Base-by-base conservation (phyloP, 2,888 invertebrate genomes). In the Lasiommata megera region DNA sequence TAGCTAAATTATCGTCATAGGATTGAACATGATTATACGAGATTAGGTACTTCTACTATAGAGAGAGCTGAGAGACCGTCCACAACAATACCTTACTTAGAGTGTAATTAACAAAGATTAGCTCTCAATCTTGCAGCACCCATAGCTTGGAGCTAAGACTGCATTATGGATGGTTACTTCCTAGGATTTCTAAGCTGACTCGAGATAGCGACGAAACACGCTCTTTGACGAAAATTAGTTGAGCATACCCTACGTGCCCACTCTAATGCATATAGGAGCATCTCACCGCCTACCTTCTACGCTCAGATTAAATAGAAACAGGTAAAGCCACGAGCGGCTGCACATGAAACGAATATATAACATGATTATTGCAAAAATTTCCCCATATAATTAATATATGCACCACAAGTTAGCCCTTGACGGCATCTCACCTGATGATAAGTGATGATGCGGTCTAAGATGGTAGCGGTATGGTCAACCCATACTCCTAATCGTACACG, bases 31-130 rank as follows among this genome's bases (percentile, higher is more conserved):
- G 11, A 34, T 11, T 34, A 46, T 31, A 46, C 46, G 31, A 29
- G 16, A 31, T 2, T 51, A 16, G 1, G 17, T 38, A 17, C 18
- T n/a, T n/a, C n/a, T n/a, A n/a, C 28, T 3, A 31, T 50, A 51
- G 37, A 43, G 48, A 54, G 14, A 40, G 11, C 9, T 44, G 48
- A 54, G 14, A 40, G 11, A 9, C 36, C 6, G 58, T 60, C 54
- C 58, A 57, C 47, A 44, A 52, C 56, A 61, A 62, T 58, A 63
- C 65, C 67, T 69, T 31, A 41, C 56, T 68, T 67, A 69, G 60
- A 64, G 65, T 71, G 74, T 79, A 76, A 81, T 82, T 80, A 81
- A 79, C 76, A 67, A 64, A 79, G 80, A 80, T 82, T 80, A 80
- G 73, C 74, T 74, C 74, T 75, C 71, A 74, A 72, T 73, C 71